Evolutionary conservation across 2,888 invertebrate species (phyloP), one percentile per base, ranked within the genome.

Genomic region (Carpatolechia fugitivella): DNA sequence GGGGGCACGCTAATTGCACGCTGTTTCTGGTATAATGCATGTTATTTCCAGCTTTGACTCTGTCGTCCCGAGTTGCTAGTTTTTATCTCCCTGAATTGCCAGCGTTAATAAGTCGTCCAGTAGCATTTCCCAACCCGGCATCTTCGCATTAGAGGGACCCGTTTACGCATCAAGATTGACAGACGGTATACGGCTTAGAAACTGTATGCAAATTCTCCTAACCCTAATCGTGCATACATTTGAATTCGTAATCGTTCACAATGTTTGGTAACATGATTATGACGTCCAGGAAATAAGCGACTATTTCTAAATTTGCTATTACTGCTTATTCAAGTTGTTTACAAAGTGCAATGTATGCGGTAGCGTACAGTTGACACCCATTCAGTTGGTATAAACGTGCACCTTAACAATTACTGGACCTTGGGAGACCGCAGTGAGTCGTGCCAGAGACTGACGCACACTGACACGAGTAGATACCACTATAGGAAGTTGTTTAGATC

Each of bases 401-500:
- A 56, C 59, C 66, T 68, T 62, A 64, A 66, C 66, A 68, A 70
- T 72, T 70, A 72, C 64, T 55, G 64, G 70, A 70, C 75, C 76
- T 76, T 75, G 75, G 60, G 63, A 72, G 66, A 66, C 59, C 63
- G 61, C 55, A 29, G 30, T 31, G 30, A 13, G 16, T 44, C 52
- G 18, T 31, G 40, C 51, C 35, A 6, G 36, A 36, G 24, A 31
- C 24, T 54, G 54, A 48, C 54, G 35, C 46, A 41, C 40, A 29
- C 35, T 8, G 46, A 35, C 35, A 29, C 71, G 66, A 67, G 68
- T 69, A 24, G 24, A 6, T 24, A 24, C 24, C 57, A 68, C 68
- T 66, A n/a, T n/a, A 79, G 82, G 82, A 82, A 84, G 78, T 78
- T 64, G 74, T 76, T 78, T 64, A 56, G 56, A 68, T 69, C 71